Conservation (phyloP, 2,113 vertebrate species). For the Malurus cyaneus region DNA sequence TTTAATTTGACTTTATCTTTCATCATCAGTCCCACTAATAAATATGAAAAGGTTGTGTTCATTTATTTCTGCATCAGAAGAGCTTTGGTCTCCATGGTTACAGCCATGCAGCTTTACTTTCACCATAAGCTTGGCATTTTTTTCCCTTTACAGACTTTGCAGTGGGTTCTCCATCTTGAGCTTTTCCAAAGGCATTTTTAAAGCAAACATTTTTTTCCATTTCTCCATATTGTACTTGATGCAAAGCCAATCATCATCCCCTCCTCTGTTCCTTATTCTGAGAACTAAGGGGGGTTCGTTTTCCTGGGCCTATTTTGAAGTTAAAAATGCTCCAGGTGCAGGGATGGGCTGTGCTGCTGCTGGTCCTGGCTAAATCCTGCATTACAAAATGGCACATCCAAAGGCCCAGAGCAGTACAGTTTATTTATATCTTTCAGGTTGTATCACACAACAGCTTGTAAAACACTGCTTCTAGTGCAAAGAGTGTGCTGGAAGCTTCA, state of each 20-base stretch:
- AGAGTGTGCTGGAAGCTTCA: background rate
- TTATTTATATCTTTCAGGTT: background rate
- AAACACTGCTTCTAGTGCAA: background rate
- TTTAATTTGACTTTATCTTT: slow-evolving; percentile 51
- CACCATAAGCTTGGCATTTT: background rate
- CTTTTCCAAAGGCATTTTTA: background rate
- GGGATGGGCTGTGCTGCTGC: background rate
- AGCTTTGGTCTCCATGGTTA: slow-evolving; percentile 55
- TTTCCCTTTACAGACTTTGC: background rate
- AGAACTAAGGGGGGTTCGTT: background rate
- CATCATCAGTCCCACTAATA: slow-evolving; percentile 43
- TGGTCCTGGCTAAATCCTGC: background rate
- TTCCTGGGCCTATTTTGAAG: background rate
- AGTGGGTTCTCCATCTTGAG: slow-evolving; percentile 5
- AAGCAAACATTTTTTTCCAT: background rate
- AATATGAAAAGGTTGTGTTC: slow-evolving; percentile 59
- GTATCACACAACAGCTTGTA: background rate
- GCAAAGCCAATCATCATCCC: background rate
- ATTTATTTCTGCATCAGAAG: slow-evolving; percentile 56
- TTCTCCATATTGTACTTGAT: background rate
- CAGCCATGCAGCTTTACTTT: slow-evolving; percentile 40
- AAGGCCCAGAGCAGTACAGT: background rate
- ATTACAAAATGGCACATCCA: background rate
- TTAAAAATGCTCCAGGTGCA: background rate
- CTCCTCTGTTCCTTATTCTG: background rate